Base-by-base conservation (phyloP, 2,113 vertebrate genomes). In the Dicrurus megarhynchus region DNA sequence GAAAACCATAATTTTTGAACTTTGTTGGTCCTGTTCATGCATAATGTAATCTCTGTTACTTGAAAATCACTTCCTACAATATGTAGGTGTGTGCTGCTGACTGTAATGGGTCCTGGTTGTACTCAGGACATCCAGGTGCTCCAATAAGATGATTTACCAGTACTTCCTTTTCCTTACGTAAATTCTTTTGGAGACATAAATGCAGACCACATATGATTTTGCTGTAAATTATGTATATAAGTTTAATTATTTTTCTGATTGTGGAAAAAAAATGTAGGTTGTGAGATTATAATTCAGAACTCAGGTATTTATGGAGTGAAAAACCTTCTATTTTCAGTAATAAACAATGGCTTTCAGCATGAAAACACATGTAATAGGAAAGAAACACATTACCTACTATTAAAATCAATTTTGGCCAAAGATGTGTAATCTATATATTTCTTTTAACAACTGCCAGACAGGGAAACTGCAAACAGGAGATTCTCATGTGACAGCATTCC, bases 381-480 rank as follows among this genome's bases (percentile, higher is more conserved):
- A 68, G 27, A 85, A 89, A 75, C 30, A 55, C 11, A 35, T 13
- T 11, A 63, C 21, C 11, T 47, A 18, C 18, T 67, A 50, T 50
- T 42, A 89, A 64, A 74, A 53, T 46, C 39, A 87, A 4, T 70
- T 89, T 87, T 50, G 39, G 20, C 10, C 18, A 47, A 89, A 59
- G 33, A 16, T 49, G 6, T 70, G 16, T 82, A 61, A n/a, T 65
- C 21, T 78, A 37, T 17, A 59, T 17, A 84, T 63, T 53, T 50
- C 17, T 90, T 83, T 77, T 50, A 78, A 59, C 60, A 73, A 49
- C 47, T 79, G 24, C 22, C 71, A 91, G 81, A 84, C 84, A 55
- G 22, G 28, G 15, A 78, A 84, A 70, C 9, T 55, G 33, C 28
- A 89, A 87, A 47, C 20, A 61, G 37, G 20, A 41, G 23, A 55